A percentile compares a stretch with the other conserved stretches of the same genome.
These are phyloP conservation scores for Clinocottus analis DNA, from an alignment of 2,113 vertebrate species.

Conservation along the genomic window DNA sequence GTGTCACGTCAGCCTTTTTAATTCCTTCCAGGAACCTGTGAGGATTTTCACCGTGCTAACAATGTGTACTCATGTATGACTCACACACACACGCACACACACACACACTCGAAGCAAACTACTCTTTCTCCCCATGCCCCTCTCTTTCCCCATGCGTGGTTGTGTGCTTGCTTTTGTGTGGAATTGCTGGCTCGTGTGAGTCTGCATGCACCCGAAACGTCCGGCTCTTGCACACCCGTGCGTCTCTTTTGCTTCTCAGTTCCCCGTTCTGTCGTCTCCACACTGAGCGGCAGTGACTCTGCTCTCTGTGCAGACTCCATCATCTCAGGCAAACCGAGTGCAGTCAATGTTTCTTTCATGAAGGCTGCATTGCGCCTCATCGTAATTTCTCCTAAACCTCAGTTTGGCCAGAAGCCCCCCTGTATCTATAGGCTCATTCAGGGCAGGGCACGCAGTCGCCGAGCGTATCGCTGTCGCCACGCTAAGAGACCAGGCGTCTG, in stretches of 20 bases:
- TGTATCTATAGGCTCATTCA: slow-evolving; percentile 74
- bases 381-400: slow-evolving; percentile 59
- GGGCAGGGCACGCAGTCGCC: slow-evolving; percentile 25
- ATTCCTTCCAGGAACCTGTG: slow-evolving; percentile 81
- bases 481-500: slow-evolving; percentile 30
- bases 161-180: not conserved
- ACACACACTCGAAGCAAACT: slow-evolving; percentile 4
- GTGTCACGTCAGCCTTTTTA: slow-evolving; percentile 79
- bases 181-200: not conserved
- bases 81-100: slow-evolving; percentile 57
- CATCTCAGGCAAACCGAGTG: slow-evolving; percentile 62
- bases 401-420: slow-evolving; percentile 50
- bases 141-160: not conserved
- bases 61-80: slow-evolving; percentile 81
- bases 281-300: slow-evolving; percentile 39
- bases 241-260: slow-evolving; percentile 31
- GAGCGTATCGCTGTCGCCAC: slow-evolving; percentile 44
- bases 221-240: not conserved
- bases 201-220: not conserved
- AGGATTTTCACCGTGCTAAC: slow-evolving; percentile 80
- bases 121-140: not conserved
- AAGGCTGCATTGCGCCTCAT: slow-evolving; percentile 53
- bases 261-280: slow-evolving; percentile 23
- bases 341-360: slow-evolving; percentile 74
- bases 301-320: slow-evolving; percentile 62